These are phyloP conservation scores for Cheilosia impressa DNA, from an alignment of 2,888 invertebrate species.

Conservation along the genomic window DNA sequence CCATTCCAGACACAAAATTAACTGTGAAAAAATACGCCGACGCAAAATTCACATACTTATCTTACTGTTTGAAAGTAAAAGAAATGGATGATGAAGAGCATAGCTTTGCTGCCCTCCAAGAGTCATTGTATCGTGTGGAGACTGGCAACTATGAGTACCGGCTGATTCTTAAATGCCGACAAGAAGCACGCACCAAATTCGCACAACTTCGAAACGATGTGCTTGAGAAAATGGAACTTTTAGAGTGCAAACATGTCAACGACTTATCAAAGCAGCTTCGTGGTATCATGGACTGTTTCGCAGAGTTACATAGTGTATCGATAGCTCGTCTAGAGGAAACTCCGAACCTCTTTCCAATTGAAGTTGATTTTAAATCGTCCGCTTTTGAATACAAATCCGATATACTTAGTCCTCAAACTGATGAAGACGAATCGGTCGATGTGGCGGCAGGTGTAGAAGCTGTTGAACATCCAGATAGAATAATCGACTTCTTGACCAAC, in stretches of 20 bases:
- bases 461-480: conserved; percentile 79
- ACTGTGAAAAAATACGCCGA: conserved; percentile 99
- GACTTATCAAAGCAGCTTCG: conserved; percentile 95
- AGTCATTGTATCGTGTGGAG: conserved; percentile 98
- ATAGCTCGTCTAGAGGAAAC: conserved; percentile 90
- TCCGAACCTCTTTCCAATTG: conserved; percentile 94
- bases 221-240: conserved; percentile 96
- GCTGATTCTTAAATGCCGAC: conserved; percentile 96
- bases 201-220: conserved; percentile 95
- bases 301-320: conserved; percentile 88
- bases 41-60: conserved; percentile 99
- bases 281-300: conserved; percentile 92
- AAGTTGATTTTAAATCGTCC: conserved; percentile 95
- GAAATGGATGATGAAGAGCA: conserved; percentile 99
- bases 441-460: conserved; percentile 79
- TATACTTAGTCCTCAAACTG: conserved; percentile 80
- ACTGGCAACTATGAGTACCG: conserved; percentile 99
- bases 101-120: conserved; percentile 95
- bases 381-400: conserved; percentile 93
- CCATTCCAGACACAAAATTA: conserved; percentile 98
- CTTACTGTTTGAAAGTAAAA: conserved; percentile 99
- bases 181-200: conserved; percentile 94
- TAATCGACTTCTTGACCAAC: conserved; percentile 77
- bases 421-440: conserved; percentile 80
- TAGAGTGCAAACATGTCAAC: conserved; percentile 99